Conservation (phyloP, 1,140 invertebrate genomes). For the Bombus breviceps region DNA sequence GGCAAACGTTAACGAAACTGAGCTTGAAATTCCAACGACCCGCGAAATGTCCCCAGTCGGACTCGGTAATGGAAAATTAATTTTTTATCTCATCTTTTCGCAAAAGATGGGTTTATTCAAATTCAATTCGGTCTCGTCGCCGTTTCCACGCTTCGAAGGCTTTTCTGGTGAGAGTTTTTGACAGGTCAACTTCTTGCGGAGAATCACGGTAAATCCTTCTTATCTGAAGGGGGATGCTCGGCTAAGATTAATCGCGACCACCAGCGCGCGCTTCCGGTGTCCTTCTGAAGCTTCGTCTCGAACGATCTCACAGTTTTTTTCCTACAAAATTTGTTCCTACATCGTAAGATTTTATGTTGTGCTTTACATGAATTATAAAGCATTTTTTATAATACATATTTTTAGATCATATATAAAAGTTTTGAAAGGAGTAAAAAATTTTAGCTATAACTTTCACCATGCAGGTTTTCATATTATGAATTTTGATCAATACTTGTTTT, state of each 20-base stretch:
- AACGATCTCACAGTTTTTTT: neutral
- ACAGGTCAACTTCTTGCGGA: slow-evolving; percentile 12
- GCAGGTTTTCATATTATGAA: no score
- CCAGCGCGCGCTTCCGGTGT: slow-evolving; percentile 16
- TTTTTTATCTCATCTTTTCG: slow-evolving; percentile 34
- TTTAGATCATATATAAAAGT: no score
- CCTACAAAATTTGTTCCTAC: neutral
- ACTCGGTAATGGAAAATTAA: slow-evolving; percentile 37
- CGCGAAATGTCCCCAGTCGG: neutral
- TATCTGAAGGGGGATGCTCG: slow-evolving; percentile 42
- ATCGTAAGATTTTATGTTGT: neutral
- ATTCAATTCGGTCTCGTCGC: slow-evolving; percentile 21
- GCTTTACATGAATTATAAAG: neutral
- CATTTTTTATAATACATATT: neutral
- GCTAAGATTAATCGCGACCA: slow-evolving; percentile 58
- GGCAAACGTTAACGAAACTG: neutral
- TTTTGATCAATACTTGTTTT: no score
- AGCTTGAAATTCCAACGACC: neutral
- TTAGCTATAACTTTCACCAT: no score
- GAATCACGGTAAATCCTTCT: slow-evolving; percentile 60
- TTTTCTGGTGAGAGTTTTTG: slow-evolving; percentile 11
- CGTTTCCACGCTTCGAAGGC: slow-evolving; percentile 16
- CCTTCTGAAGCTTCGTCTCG: neutral
- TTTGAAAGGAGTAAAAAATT: no score
- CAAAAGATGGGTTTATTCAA: slow-evolving; percentile 35